Conservation (phyloP, 2,888 invertebrate genomes). For the Toxonevra muliebris region DNA sequence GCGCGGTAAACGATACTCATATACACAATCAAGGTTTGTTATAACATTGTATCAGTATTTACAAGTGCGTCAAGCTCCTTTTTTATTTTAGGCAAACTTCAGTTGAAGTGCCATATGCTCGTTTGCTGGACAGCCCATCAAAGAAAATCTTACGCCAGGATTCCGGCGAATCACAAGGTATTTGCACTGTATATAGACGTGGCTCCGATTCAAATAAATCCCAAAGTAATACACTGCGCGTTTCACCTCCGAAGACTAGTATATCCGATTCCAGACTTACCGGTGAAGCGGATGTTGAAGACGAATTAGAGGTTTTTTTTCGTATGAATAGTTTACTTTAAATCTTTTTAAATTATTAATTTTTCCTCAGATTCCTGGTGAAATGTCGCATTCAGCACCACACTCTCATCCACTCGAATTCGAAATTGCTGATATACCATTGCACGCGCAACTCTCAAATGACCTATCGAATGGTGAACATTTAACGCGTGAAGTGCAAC, state of each 20-base stretch:
- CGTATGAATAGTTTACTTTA: background rate
- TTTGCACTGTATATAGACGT: conserved; percentile 69
- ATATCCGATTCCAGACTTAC: conserved; percentile 87
- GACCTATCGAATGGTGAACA: conserved; percentile 53
- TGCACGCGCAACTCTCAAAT: conserved; percentile 46
- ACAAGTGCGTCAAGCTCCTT: background rate
- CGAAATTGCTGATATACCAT: conserved; percentile 62
- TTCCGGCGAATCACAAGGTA: conserved; percentile 65
- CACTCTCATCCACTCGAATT: conserved; percentile 64
- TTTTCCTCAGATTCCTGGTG: conserved; percentile 58
- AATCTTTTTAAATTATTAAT: background rate
- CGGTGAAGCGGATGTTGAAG: conserved; percentile 72
- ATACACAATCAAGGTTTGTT: conserved; percentile 56
- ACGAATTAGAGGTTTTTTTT: conserved; percentile 66
- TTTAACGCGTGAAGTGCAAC: conserved; percentile 67
- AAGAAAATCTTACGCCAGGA: conserved; percentile 60
- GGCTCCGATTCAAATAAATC: conserved; percentile 61
- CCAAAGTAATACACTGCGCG: conserved; percentile 58
- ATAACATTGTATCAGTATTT: background rate
- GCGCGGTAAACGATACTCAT: conserved; percentile 71
- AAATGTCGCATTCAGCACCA: conserved; percentile 65
- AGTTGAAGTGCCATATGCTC: conserved; percentile 77
- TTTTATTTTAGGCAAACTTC: conserved; percentile 55
- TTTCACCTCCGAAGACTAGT: conserved; percentile 81
- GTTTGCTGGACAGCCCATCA: conserved; percentile 75